Conservation (phyloP, 2,113 vertebrate species). For the Myiozetetes cayanensis region DNA sequence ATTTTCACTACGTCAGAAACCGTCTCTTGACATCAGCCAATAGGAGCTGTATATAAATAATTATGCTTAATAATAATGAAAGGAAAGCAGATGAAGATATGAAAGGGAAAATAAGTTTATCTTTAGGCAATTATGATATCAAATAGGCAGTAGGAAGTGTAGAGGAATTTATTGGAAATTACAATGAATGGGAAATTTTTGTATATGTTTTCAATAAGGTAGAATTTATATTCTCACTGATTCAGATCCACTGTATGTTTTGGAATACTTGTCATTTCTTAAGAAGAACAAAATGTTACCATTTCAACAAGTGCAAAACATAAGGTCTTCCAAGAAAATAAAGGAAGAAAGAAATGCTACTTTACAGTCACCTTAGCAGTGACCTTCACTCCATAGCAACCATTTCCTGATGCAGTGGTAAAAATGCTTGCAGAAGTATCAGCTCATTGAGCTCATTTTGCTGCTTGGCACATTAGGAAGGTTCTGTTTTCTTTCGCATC, state of each 20-base stretch:
- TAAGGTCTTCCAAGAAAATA: background rate
- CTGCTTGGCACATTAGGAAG: background rate
- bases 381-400: constrained; percentile 4
- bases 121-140: background rate
- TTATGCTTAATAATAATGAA: background rate
- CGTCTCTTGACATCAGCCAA: background rate
- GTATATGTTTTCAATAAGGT: background rate
- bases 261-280: background rate
- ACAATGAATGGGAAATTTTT: background rate
- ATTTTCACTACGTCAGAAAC: background rate
- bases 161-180: background rate
- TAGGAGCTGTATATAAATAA: background rate
- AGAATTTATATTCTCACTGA: background rate
- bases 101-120: background rate
- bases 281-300: background rate
- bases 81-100: background rate
- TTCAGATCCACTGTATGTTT: background rate
- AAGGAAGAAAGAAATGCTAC: background rate
- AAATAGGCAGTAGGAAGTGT: background rate
- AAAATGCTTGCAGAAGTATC: background rate
- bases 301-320: background rate
- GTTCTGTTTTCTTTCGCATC: background rate
- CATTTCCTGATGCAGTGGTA: background rate
- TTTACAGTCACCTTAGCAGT: background rate
- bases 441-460: background rate